These are phyloP conservation scores for Zoroaster sp. DNA, from an alignment of 53 echinoderm and acorn worm genomes.

Conservation along the genomic window DNA sequence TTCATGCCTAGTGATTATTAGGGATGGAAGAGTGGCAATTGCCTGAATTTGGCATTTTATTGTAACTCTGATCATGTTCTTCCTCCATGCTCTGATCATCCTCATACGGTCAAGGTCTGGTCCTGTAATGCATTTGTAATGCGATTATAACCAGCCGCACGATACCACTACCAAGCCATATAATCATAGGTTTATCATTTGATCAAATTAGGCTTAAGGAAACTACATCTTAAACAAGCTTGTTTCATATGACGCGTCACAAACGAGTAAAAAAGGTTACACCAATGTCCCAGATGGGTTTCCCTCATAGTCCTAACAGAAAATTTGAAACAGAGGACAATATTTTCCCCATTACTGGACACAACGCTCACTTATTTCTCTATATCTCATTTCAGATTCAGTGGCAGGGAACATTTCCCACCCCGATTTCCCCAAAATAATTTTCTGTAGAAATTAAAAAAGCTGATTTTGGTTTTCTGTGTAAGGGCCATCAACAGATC, in stretches of 20 bases:
- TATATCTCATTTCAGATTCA: no score
- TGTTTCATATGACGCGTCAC: neutral
- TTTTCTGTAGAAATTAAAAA: no score
- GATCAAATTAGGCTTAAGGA: constrained; percentile 17
- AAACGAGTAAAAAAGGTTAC: no score
- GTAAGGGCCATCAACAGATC: no score
- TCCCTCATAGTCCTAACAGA: no score
- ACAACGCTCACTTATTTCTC: no score
- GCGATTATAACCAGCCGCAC: neutral
- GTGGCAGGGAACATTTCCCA: no score
- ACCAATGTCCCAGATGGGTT: no score
- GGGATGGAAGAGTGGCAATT: neutral
- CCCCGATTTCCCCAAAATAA: no score
- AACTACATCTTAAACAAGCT: neutral
- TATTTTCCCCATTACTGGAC: no score
- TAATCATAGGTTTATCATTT: constrained; percentile 37
- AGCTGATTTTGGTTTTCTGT: no score
- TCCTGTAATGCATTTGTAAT: constrained; percentile 39
- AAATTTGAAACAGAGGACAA: no score
- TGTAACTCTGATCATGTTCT: neutral
- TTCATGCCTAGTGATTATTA: constrained; percentile 4
- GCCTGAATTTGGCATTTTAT: neutral
- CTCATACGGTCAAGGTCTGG: constrained; percentile 42
- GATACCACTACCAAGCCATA: neutral
- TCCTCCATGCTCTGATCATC: neutral